Evolutionary conservation across 2,888 invertebrate species (phyloP), one percentile per base, ranked within the genome.

Genomic region (Diabrotica balteata): DNA sequence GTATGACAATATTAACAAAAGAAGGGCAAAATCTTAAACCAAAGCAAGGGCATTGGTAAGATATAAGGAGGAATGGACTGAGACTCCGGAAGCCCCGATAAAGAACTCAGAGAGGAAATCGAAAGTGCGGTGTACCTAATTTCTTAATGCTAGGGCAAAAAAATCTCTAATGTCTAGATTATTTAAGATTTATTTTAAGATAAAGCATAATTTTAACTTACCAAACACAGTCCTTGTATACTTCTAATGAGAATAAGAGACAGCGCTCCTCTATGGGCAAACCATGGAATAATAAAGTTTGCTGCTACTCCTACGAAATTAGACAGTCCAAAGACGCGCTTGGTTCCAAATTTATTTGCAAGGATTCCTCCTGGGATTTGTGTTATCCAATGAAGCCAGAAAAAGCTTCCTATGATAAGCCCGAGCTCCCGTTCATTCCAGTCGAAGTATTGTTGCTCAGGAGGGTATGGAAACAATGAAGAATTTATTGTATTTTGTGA

Each of bases 311-410:
- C 89, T 2, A 87, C 76, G 8, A 90, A 85, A 79, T 93, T 89
- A 1, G 90, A 87, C 45, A 88, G 79, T 0, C 93, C 93, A 77
- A 91, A 92, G 10, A 93, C 84, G 50, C 88, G 78, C 80, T 93
- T 93, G 0, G 92, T 91, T 1, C 93, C 93, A 77, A 89, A 90
- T 72, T 87, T 88, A 66, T 88, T 87, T 0, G 91, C 90, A 59
- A 92, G 77, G 65, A 90, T 83, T 44, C 92, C 93, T 44, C 92
- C 93, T 0, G 92, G 92, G 46, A 93, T 83, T 82, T 93, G 92
- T 0, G 89, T 87, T 0, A 89, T 57, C 87, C 91, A 90, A 77
- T 93, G 91, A 1, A 91, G 82, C 89, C 90, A 92, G 80, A 90
- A 93, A 79, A 91, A 93, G 0, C 90, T 88, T 0, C 91, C 90